Base-by-base conservation (phyloP, 2,888 invertebrate genomes). In the Julus scandinavius region DNA sequence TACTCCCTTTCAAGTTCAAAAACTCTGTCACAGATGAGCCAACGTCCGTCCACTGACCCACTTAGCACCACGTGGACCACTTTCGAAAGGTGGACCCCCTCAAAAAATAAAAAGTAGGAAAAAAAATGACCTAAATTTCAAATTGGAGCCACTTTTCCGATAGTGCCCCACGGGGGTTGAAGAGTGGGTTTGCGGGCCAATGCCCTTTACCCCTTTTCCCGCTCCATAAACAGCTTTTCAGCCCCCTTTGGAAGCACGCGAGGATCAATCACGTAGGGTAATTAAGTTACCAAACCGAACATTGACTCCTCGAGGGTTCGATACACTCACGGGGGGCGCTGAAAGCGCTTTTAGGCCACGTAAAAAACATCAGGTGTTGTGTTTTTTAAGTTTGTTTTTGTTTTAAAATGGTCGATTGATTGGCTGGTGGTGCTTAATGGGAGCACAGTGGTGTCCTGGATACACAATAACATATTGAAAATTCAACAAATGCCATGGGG, bases 1-100 rank as follows among this genome's bases (percentile, higher is more conserved):
- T 63, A 63, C n/a, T 63, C 63, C 63, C 63, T 63, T 63, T 63
- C 63, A 63, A 63, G 63, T 63, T 63, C 63, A 63, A 63, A 63
- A 63, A 63, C 63, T 20, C 63, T n/a, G n/a, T 20, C 63, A 63
- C n/a, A 7, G 63, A 2, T 54, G 54, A 20, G 63, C 17, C 63
- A 63, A 63, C 20, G 63, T 63, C 63, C 63, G 63, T 63, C 63
- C 63, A n/a, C 20, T 63, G 63, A 63, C 63, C 63, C 63, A 63
- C 20, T 63, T 63, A n/a, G 20, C 6, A 17, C n/a, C 54, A 20
- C 20, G 20, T 20, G 63, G 63, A 63, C 63, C 63, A 63, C 63
- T 63, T 63, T 63, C 63, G 20, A 63, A 20, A 63, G 63, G 63
- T 63, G 63, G 63, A n/a, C n/a, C 63, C 17, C 17, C 63, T 20